phyloP scores from a whole-genome alignment of 1,140 invertebrate species.

The Sycophila sp. region DNA sequence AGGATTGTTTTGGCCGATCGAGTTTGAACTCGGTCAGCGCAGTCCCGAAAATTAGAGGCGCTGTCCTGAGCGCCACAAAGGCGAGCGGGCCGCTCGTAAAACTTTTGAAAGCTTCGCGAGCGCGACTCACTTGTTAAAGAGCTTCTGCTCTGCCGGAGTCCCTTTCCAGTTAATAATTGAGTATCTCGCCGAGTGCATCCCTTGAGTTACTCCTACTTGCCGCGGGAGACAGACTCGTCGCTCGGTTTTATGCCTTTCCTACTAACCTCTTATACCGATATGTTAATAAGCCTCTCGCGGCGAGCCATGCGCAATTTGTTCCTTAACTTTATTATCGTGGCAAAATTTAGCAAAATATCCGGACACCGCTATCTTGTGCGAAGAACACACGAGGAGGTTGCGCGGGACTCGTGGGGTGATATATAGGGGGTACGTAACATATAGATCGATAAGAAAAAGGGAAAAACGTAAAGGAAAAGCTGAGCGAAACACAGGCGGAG shows the following conservation, averaged over 20 bases:
- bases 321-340: too few relatives aligned
- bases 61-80: neutral
- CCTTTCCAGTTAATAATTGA: neutral
- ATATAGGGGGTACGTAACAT: too few relatives aligned
- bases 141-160: neutral
- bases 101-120: constrained; percentile 44
- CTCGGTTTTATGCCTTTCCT: too few relatives aligned
- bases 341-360: too few relatives aligned
- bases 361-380: too few relatives aligned
- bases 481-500: neutral
- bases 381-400: too few relatives aligned
- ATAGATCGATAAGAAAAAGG: neutral
- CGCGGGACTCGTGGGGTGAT: too few relatives aligned
- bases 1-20: constrained; percentile 10
- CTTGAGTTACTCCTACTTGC: neutral
- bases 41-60: constrained; percentile 1
- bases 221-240: too few relatives aligned
- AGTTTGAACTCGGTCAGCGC: constrained; percentile 1
- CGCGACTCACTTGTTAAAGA: constrained; percentile 29
- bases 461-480: neutral
- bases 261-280: too few relatives aligned
- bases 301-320: too few relatives aligned
- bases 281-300: too few relatives aligned
- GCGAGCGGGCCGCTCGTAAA: constrained; percentile 35
- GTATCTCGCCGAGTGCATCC: neutral